Conservation (phyloP, 2,797 vertebrate genomes). For the Chanos chanos region DNA sequence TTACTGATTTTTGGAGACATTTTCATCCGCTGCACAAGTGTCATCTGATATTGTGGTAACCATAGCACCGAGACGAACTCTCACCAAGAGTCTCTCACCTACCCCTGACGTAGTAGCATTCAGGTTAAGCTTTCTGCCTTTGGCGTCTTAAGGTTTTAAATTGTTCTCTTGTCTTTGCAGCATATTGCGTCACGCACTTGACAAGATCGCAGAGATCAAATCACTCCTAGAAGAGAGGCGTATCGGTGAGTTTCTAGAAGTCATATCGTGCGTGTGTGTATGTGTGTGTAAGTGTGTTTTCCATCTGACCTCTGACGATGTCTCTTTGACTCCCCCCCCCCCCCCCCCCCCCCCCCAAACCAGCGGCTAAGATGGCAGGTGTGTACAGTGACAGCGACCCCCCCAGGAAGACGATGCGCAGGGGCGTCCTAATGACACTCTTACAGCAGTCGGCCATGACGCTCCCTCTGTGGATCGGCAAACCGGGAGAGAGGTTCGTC, state of each 20-base stretch:
- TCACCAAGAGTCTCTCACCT: no score
- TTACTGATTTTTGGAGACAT: no score
- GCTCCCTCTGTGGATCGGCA: conserved; percentile 90
- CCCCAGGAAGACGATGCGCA: conserved; percentile 88
- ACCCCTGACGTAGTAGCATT: no score
- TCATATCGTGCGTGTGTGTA: conserved; percentile 10
- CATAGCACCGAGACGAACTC: no score
- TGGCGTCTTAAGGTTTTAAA: not conserved
- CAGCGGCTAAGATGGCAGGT: conserved; percentile 87
- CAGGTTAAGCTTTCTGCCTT: no score
- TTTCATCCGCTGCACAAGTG: no score
- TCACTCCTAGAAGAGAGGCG: conserved; percentile 85
- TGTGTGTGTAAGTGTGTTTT: not conserved
- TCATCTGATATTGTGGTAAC: no score
- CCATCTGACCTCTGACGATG: not conserved
- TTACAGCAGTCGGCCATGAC: conserved; percentile 95
- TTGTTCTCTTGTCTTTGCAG: conserved; percentile 52
- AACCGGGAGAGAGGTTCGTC: conserved; percentile 84
- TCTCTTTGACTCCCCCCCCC: not conserved
- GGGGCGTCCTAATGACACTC: conserved; percentile 89
- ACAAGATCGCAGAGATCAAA: conserved; percentile 92
- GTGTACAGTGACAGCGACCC: conserved; percentile 87
- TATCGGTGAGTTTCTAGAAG: conserved; percentile 73
- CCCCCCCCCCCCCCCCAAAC: not conserved
- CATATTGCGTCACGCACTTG: conserved; percentile 83